Conservation (phyloP, 2,797 vertebrate species). For the Poeciliopsis turneri region DNA sequence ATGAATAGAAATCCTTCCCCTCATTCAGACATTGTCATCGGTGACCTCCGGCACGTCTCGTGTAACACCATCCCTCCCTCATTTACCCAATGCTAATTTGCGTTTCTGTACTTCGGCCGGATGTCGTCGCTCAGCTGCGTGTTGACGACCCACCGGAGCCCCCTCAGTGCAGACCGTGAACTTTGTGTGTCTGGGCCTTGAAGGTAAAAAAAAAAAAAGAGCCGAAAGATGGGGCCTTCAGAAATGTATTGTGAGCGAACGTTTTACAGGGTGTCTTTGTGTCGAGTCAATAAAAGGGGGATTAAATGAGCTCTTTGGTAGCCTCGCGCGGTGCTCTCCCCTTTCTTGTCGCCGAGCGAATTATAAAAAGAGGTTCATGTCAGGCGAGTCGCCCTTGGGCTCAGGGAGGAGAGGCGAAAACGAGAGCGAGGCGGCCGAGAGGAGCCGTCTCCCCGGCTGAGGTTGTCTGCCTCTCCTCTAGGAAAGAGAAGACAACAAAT, state of each 20-base stretch:
- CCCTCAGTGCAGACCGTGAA: background rate
- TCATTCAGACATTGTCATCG: slow-evolving; percentile 8
- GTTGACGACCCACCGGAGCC: background rate
- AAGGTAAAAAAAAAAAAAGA: slow-evolving; percentile 12
- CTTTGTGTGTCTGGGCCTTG: slow-evolving; percentile 32
- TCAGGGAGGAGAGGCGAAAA: slow-evolving; percentile 29
- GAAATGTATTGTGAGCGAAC: slow-evolving; percentile 32
- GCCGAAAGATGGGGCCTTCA: slow-evolving; percentile 30
- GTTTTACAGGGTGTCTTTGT: slow-evolving; percentile 44
- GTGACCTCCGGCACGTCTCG: slow-evolving; percentile 24
- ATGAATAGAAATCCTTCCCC: slow-evolving; percentile 20
- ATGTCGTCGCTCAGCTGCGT: background rate
- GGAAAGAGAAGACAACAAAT: slow-evolving; percentile 14
- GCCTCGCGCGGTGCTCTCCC: slow-evolving; percentile 32
- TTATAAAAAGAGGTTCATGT: slow-evolving; percentile 53
- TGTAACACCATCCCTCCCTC: slow-evolving; percentile 1
- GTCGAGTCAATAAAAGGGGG: slow-evolving; percentile 55
- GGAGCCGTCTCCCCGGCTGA: slow-evolving; percentile 43
- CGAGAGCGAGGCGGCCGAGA: slow-evolving; percentile 23
- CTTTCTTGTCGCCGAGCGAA: slow-evolving; percentile 57
- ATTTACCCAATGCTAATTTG: slow-evolving; percentile 10
- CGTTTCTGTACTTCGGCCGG: background rate
- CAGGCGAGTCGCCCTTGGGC: slow-evolving; percentile 60
- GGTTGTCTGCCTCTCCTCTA: slow-evolving; percentile 13
- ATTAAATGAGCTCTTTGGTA: slow-evolving; percentile 57